Conservation (phyloP, 1,140 invertebrate species). For the Drosophila bocki region DNA sequence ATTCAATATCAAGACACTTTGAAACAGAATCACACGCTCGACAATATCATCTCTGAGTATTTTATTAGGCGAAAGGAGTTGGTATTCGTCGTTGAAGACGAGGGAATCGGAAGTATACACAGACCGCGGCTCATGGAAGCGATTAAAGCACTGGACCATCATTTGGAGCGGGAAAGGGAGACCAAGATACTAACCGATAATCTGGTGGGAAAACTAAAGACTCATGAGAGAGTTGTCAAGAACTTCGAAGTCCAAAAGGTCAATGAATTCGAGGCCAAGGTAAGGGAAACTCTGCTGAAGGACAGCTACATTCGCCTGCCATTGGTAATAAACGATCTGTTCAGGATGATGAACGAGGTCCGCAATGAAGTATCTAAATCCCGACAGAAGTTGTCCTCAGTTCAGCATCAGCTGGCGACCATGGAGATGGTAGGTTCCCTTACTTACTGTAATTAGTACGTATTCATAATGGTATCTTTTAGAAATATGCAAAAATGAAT, state of each 20-base stretch:
- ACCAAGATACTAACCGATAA: not conserved
- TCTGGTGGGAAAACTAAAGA: not conserved
- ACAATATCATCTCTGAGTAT: not conserved
- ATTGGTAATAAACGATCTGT: not conserved
- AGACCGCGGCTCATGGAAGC: not conserved
- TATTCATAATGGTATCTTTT: not conserved
- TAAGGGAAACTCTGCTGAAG: constrained; percentile 15
- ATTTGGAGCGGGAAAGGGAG: not conserved
- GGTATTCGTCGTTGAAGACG: not conserved
- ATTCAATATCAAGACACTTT: not conserved
- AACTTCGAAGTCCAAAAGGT: not conserved
- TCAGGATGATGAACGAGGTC: constrained; percentile 7
- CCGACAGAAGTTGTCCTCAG: constrained; percentile 2
- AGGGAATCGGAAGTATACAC: not conserved
- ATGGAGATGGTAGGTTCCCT: constrained; percentile 17
- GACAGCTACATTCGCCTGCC: constrained; percentile 8
- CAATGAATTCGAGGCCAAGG: not conserved
- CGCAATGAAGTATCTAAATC: constrained; percentile 29
- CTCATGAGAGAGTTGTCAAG: not conserved
- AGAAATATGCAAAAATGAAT: constrained; percentile 39
- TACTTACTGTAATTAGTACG: rapidly evolving
- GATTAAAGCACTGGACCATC: constrained; percentile 17
- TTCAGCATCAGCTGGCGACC: constrained; percentile 32
- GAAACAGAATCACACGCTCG: not conserved
- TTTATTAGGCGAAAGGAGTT: constrained; percentile 6